Percentiles rank a stretch among this genome's conserved stretches.
Conservation (phyloP, 2,888 invertebrate genomes). For the Halictus quadricinctus region DNA sequence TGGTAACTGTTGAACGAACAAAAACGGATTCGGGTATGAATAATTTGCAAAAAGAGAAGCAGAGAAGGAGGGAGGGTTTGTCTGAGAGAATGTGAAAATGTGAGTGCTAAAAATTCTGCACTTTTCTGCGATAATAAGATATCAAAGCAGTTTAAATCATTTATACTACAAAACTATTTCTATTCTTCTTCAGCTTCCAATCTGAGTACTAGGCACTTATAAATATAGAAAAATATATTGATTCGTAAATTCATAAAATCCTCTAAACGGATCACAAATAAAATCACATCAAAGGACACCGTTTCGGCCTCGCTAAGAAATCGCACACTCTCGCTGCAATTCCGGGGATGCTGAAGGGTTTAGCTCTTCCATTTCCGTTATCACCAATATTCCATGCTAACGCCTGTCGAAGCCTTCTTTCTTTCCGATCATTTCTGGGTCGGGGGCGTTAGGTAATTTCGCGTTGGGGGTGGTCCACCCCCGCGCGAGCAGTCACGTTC, state of each 20-base stretch:
- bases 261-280: too few species aligned
- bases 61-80: neutral
- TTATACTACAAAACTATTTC: too few species aligned
- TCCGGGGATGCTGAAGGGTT: neutral
- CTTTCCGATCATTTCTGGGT: conserved; percentile 10
- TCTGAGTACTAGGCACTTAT: too few species aligned
- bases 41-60: neutral
- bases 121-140: neutral
- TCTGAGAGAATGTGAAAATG: neutral
- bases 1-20: neutral
- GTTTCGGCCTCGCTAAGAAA: neutral
- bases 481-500: conserved; percentile 31
- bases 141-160: too few species aligned
- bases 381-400: neutral
- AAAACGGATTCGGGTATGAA: neutral
- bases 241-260: too few species aligned
- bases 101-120: neutral
- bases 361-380: conserved; percentile 3
- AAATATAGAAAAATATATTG: too few species aligned
- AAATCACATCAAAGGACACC: neutral
- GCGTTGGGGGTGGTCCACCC: conserved; percentile 2
- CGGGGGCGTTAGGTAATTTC: conserved; percentile 25
- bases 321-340: neutral
- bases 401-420: neutral
- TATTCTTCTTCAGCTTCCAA: too few species aligned